Evolutionary conservation across 2,888 invertebrate species (phyloP).

Genomic region (Hermodice carunculata): DNA sequence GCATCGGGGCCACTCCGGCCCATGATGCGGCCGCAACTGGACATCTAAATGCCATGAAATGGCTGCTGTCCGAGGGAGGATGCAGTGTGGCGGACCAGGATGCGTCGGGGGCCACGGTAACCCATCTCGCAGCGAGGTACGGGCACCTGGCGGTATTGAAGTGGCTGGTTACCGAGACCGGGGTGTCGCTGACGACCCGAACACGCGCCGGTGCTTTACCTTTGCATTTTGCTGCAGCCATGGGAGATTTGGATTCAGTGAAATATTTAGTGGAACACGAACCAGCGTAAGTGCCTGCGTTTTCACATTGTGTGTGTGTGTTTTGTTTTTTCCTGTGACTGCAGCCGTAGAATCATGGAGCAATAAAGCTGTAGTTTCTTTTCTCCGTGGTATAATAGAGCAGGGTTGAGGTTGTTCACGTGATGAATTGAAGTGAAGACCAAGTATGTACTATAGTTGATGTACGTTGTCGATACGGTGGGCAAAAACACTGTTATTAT

Average conservation of each 20-base stretch:
- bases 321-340: not conserved
- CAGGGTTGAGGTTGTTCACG: too few relatives aligned
- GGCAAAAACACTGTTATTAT: too few relatives aligned
- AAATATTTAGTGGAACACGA: conserved; percentile 72
- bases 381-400: too few relatives aligned
- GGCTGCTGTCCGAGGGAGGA: conserved; percentile 57
- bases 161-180: conserved; percentile 75
- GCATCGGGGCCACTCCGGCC: conserved; percentile 66
- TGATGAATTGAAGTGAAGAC: too few relatives aligned
- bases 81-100: conserved; percentile 63
- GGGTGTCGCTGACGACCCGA: conserved; percentile 73
- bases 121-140: conserved; percentile 71
- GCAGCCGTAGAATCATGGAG: too few relatives aligned
- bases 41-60: conserved; percentile 60
- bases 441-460: too few relatives aligned
- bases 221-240: conserved; percentile 88
- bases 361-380: too few relatives aligned
- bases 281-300: conserved; percentile 47
- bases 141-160: conserved; percentile 74
- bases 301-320: not conserved
- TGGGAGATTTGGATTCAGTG: conserved; percentile 89
- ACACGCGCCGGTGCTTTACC: conserved; percentile 76
- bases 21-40: conserved; percentile 70
- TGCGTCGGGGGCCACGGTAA: conserved; percentile 64
- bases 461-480: too few relatives aligned